A percentile compares a stretch with the other conserved stretches of the same genome.
Evolutionary conservation across 1,140 invertebrate genomes (phyloP).

Genomic region (Lucilia cuprina): DNA sequence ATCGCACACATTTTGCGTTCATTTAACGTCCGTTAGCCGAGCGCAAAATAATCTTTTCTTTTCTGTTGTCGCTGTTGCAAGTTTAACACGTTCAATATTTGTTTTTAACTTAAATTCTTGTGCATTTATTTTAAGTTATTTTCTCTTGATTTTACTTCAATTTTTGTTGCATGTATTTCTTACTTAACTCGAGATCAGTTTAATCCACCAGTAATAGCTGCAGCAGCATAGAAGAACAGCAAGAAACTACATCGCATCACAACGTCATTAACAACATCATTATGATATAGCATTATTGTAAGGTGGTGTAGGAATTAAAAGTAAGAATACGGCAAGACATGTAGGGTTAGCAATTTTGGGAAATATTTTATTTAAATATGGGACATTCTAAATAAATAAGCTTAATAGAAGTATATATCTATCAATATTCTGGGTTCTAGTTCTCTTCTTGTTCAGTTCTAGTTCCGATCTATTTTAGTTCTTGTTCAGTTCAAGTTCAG

Average conservation of each 20-base stretch:
- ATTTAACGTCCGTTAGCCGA: slow-evolving; percentile 23
- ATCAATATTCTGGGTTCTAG: too few species aligned
- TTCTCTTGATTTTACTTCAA: not conserved
- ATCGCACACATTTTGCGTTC: not conserved
- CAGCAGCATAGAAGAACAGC: not conserved
- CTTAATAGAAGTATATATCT: too few species aligned
- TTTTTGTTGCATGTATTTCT: not conserved
- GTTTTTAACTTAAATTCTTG: slow-evolving; percentile 19
- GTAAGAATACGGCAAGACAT: not conserved
- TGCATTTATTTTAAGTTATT: not conserved
- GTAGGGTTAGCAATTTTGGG: too few species aligned
- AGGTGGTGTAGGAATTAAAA: not conserved
- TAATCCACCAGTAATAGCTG: not conserved
- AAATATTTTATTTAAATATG: too few species aligned
- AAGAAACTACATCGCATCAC: not conserved
- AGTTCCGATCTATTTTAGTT: too few species aligned
- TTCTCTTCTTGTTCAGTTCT: too few species aligned
- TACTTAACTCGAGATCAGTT: not conserved
- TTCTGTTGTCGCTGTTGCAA: not conserved
- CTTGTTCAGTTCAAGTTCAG: too few species aligned
- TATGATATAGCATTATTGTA: not conserved
- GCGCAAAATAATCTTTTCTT: not conserved
- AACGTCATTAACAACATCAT: not conserved
- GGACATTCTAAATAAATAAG: too few species aligned
- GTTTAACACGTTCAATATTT: not conserved